Evolutionary conservation across 1,140 invertebrate genomes (phyloP), one percentile per base, ranked within the genome.

Genomic region (Papilio dardanus): DNA sequence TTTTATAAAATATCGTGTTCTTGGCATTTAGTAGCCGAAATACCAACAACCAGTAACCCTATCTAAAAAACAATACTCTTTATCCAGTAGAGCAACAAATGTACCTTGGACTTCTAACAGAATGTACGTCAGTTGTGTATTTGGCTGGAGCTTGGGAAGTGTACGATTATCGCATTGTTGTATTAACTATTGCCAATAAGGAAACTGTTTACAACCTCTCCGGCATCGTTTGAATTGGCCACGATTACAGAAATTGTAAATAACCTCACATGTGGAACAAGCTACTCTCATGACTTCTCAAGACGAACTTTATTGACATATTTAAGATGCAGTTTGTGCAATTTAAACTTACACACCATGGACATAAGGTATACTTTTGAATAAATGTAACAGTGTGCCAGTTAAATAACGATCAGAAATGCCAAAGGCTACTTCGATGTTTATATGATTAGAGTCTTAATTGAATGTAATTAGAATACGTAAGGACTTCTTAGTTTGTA

Each of bases 191-290:
- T 19, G 71, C 35, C 42, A 74, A 74, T 76, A 71, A 76, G 77
- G 77, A 79, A 79, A 76, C 71, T 67, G 24, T 74, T 76, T 74
- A 68, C 65, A 69, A 35, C 31, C 76, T 50, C 77, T 74, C 75
- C 62, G 68, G 74, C 21, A 73, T 54, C 73, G 71, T 75, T 74
- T 76, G 62, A 74, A 77, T 69, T 42, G 73, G 37, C 40, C 21
- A 62, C 76, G 65, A 77, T 80, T 76, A 76, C 77, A 77, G 79
- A 79, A 75, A 78, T 54, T 74, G 67, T 80, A 74, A 76, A 76
- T 74, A 75, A 50, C 74, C 65, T 50, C 65, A 75, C 30, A 75
- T 75, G 37, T 67, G 42, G 74, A 75, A 33, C 74, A 40, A 74
- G 58, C 58, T 42, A 65, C 58, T 65, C 24, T 16, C 65, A 67